Conservation (phyloP, 2,797 vertebrate genomes). For the Pagetopsis macropterus region DNA sequence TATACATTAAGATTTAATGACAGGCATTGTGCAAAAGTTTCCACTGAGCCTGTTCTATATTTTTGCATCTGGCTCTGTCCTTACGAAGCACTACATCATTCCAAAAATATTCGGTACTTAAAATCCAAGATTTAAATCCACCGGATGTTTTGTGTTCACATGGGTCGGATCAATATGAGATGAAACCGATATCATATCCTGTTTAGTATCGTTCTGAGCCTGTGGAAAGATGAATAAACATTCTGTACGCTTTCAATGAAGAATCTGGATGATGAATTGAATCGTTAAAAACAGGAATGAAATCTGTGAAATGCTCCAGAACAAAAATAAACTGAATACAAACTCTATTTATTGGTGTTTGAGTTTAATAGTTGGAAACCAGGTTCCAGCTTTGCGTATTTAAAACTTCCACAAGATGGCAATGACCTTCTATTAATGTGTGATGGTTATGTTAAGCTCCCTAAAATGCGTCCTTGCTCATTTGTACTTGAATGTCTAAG, state of each 20-base stretch:
- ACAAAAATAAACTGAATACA: conserved; percentile 17
- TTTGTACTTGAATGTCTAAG: neutral
- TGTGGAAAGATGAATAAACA: conserved; percentile 14
- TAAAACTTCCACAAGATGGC: conserved; percentile 60
- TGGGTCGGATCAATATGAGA: conserved; percentile 20
- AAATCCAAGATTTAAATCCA: conserved; percentile 15
- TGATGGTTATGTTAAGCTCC: too few relatives aligned
- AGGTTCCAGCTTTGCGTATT: neutral
- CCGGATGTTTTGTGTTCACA: conserved; percentile 19
- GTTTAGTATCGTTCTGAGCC: conserved; percentile 1
- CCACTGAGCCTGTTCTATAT: conserved; percentile 40
- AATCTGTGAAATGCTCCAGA: neutral
- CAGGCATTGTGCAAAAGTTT: conserved; percentile 51
- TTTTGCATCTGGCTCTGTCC: conserved; percentile 33
- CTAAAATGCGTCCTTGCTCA: neutral
- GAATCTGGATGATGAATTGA: conserved; percentile 7
- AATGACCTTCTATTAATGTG: conserved; percentile 23
- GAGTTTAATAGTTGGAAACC: conserved; percentile 12
- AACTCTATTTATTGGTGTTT: neutral
- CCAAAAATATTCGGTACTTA: conserved; percentile 33
- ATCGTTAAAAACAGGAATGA: conserved; percentile 7
- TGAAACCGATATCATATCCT: conserved; percentile 28
- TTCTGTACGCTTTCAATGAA: neutral
- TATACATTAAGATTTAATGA: conserved; percentile 47
- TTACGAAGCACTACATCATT: conserved; percentile 18